These are phyloP conservation scores for Urocynchramus pylzowi DNA, from an alignment of 2,113 vertebrate species.

Conservation along the genomic window DNA sequence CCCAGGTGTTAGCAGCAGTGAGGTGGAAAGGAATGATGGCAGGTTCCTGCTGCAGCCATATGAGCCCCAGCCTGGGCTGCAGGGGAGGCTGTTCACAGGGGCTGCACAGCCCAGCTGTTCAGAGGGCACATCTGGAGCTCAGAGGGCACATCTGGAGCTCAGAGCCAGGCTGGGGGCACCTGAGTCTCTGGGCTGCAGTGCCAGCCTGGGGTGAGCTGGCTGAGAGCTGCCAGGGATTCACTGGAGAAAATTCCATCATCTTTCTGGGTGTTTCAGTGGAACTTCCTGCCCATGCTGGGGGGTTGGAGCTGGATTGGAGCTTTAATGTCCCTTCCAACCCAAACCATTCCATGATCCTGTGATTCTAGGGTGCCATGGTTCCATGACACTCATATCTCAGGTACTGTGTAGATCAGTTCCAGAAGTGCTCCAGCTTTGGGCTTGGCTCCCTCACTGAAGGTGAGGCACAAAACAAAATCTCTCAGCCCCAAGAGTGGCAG, in stretches of 20 bases:
- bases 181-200: not conserved
- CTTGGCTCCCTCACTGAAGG: not conserved
- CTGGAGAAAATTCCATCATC: not conserved
- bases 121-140: not conserved
- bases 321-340: not conserved
- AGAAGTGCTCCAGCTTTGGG: not conserved
- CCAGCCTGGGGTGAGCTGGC: not conserved
- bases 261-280: not conserved
- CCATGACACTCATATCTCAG: not conserved
- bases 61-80: not conserved
- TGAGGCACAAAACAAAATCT: not conserved
- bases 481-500: not conserved
- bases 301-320: not conserved
- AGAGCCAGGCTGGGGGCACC: not conserved
- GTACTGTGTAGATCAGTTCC: not conserved
- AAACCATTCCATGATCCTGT: not conserved
- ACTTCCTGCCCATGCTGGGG: not conserved
- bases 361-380: not conserved
- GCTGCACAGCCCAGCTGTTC: not conserved
- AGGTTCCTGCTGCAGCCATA: not conserved
- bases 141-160: not conserved
- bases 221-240: not conserved
- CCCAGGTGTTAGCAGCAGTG: accelerated
- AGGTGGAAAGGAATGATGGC: not conserved
- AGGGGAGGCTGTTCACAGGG: not conserved